Base-by-base conservation (phyloP, 2,888 invertebrate species). In the Eudemis profundana region DNA sequence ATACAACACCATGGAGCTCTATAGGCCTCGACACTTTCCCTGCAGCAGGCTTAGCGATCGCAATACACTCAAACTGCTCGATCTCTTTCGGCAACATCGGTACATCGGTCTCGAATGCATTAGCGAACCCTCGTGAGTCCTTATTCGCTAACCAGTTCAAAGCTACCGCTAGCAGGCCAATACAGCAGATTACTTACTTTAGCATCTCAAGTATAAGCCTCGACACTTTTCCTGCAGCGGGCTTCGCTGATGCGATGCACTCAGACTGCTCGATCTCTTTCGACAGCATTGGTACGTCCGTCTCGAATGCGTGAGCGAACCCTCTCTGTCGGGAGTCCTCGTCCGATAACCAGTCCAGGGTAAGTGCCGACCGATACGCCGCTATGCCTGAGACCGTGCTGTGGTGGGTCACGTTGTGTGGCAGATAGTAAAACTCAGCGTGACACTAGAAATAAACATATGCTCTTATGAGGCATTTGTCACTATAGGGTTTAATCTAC, bases 151-250 rank as follows among this genome's bases (percentile, higher is more conserved):
- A 15, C 63, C 49, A 56, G 42, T 64, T 50, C 23, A 64, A 23
- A 2, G 63, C n/a, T n/a, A n/a, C n/a, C n/a, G n/a, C n/a, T n/a
- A n/a, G n/a, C n/a, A n/a, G n/a, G n/a, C n/a, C n/a, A n/a, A n/a
- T n/a, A n/a, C n/a, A n/a, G n/a, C n/a, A n/a, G n/a, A n/a, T n/a
- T n/a, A 21, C n/a, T 51, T 17, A 64, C 64, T 51, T 64, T 0
- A 64, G 21, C 15, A 64, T 23, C 50, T 64, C 64, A n/a, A 64
- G 50, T 57, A 64, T 57, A 5, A 64, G 64, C 33, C 57, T 57
- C 21, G 64, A 33, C 4, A 64, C 50, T 19, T 64, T 64, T 14
- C 64, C 57, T 1, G 57, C 23, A 36, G 64, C 42, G 0, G 64
- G 64, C n/a, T 50, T 57, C 23, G 23, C 12, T 3, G 42, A 64